Evolutionary conservation across 2,113 vertebrate species (phyloP).

Genomic region (Marmota monax): DNA sequence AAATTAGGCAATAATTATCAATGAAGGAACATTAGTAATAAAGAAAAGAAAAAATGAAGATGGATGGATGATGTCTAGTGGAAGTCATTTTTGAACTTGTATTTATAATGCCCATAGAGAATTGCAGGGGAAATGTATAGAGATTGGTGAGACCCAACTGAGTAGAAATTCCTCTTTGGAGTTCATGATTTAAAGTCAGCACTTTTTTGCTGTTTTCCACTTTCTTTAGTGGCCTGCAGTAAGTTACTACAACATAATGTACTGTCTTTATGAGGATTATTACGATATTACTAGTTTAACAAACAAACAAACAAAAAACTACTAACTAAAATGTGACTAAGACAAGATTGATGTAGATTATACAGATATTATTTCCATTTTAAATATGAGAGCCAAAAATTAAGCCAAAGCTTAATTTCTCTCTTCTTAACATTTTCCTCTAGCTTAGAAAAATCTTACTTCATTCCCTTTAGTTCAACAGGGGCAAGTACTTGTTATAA

Average conservation of each 20-base stretch:
- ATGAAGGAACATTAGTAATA: not conserved
- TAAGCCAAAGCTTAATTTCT: not conserved
- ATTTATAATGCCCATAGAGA: not conserved
- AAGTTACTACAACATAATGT: not conserved
- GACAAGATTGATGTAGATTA: not conserved
- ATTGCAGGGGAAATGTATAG: not conserved
- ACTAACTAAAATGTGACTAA: not conserved
- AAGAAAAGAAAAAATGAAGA: not conserved
- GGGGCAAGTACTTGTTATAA: not conserved
- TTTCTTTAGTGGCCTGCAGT: not conserved
- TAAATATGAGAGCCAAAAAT: not conserved
- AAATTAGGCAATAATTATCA: not conserved
- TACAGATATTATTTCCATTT: not conserved
- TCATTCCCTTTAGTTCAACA: not conserved
- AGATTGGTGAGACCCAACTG: not conserved
- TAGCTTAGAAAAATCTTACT: not conserved
- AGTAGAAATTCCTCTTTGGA: not conserved
- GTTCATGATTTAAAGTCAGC: not conserved
- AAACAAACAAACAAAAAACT: no score
- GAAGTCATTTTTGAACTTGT: not conserved
- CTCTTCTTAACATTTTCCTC: not conserved
- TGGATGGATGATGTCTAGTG: not conserved
- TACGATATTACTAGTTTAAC: not conserved
- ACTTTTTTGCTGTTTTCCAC: not conserved
- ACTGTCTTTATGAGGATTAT: not conserved